These are phyloP conservation scores for Phyto melanocephala DNA, from an alignment of 2,888 invertebrate species.

Conservation along the genomic window DNA sequence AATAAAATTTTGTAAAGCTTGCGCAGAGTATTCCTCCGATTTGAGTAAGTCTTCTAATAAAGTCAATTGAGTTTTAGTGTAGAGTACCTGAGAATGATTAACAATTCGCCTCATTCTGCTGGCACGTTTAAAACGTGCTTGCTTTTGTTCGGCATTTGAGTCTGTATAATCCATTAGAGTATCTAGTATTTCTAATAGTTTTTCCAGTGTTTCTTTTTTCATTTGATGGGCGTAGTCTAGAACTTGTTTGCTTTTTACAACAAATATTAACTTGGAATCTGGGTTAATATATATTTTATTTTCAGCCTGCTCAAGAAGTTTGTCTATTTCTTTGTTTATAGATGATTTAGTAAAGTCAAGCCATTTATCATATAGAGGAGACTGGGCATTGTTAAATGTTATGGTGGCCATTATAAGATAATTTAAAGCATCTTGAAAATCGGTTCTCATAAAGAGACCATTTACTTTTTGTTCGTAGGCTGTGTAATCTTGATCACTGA, in stretches of 20 bases:
- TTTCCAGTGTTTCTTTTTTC: slow-evolving; percentile 33
- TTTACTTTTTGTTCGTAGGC: slow-evolving; percentile 36
- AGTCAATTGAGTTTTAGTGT: slow-evolving; percentile 48
- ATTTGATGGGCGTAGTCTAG: slow-evolving; percentile 45
- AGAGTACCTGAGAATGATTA: slow-evolving; percentile 40
- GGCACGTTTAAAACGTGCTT: slow-evolving; percentile 42
- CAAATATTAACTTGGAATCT: slow-evolving; percentile 42
- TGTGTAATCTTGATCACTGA: slow-evolving; percentile 35
- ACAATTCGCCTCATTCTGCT: slow-evolving; percentile 40
- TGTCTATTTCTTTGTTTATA: slow-evolving; percentile 43
- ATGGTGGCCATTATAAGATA: slow-evolving; percentile 39
- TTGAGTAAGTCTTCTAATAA: slow-evolving; percentile 55
- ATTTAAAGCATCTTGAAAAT: slow-evolving; percentile 52
- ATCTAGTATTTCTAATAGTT: slow-evolving; percentile 56
- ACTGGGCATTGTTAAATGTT: slow-evolving; percentile 32
- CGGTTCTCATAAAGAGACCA: slow-evolving; percentile 47
- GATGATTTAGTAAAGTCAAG: slow-evolving; percentile 21
- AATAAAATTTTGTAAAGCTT: slow-evolving; percentile 36
- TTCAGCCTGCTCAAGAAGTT: slow-evolving; percentile 56
- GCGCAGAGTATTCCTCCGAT: slow-evolving; percentile 24
- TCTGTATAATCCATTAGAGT: slow-evolving; percentile 34
- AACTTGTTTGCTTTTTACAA: slow-evolving; percentile 46
- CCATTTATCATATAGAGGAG: slow-evolving; percentile 29
- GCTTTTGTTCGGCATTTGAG: background rate
- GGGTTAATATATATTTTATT: slow-evolving; percentile 47